These are phyloP conservation scores for Sicus ferrugineus DNA, from an alignment of 2,888 invertebrate genomes.

Conservation along the genomic window DNA sequence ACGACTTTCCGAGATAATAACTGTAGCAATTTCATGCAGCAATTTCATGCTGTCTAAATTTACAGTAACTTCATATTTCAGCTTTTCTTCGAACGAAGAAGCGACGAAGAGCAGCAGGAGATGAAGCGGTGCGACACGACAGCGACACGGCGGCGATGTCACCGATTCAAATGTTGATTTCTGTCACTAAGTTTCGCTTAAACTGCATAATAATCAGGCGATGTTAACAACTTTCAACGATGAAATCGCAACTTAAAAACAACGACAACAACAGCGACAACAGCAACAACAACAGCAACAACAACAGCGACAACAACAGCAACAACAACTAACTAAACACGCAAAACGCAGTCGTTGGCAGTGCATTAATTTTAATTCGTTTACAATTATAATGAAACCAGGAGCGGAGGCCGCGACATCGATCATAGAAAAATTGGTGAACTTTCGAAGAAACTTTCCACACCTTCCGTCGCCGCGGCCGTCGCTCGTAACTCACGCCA, in stretches of 20 bases:
- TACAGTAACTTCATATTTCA: not conserved
- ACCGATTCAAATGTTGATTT: constrained; percentile 6
- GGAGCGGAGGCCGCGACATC: constrained; percentile 21
- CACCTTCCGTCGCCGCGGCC: not conserved
- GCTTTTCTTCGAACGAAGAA: too few relatives aligned
- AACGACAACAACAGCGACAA: not conserved
- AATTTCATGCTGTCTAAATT: constrained; percentile 1
- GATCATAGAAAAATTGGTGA: constrained; percentile 15
- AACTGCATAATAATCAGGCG: not conserved
- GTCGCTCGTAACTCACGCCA: not conserved
- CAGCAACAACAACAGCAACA: not conserved
- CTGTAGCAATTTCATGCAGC: too few relatives aligned
- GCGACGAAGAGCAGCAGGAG: not conserved
- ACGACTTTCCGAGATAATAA: too few relatives aligned
- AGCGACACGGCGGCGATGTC: constrained; percentile 5
- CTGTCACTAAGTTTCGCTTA: not conserved
- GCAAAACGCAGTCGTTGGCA: constrained; percentile 27
- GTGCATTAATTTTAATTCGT: constrained; percentile 35
- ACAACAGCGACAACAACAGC: not conserved
- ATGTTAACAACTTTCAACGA: not conserved
- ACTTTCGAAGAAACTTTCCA: too few relatives aligned
- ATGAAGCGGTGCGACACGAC: not conserved
- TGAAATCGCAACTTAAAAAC: constrained; percentile 13
- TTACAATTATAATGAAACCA: constrained; percentile 19
- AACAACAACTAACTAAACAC: not conserved